phyloP scores from a whole-genome alignment of 2,113 vertebrate genomes.

The Eretmochelys imbricata region DNA sequence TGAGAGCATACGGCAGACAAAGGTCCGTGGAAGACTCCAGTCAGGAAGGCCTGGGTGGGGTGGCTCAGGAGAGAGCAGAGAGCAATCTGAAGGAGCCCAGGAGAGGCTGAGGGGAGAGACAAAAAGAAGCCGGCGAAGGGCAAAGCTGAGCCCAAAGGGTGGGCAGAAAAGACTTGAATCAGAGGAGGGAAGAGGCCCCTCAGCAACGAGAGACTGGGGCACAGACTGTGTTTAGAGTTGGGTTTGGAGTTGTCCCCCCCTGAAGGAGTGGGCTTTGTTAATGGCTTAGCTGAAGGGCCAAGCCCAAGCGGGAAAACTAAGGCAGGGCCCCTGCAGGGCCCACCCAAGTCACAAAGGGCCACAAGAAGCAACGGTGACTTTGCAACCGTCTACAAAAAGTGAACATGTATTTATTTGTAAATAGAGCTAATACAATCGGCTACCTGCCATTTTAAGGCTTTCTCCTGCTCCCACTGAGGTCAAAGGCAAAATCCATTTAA shows the following conservation, averaged over 20 bases:
- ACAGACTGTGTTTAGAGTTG: background rate
- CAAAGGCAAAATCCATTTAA: background rate
- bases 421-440: background rate
- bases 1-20: background rate
- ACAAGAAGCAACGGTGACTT: background rate
- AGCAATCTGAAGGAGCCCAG: background rate
- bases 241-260: background rate
- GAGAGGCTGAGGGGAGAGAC: background rate
- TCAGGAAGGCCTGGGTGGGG: background rate
- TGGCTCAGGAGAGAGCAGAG: background rate
- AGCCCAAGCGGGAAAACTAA: background rate
- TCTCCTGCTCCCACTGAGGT: rapidly evolving
- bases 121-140: background rate
- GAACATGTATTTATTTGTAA: background rate
- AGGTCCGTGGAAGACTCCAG: background rate
- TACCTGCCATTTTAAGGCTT: background rate
- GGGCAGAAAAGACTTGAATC: background rate
- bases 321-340: background rate
- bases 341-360: background rate
- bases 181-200: background rate
- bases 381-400: background rate
- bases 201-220: background rate
- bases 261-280: background rate
- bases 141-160: background rate
- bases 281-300: background rate